Conservation (phyloP, 2,888 invertebrate species). For the Torymus aiolomorphi region DNA sequence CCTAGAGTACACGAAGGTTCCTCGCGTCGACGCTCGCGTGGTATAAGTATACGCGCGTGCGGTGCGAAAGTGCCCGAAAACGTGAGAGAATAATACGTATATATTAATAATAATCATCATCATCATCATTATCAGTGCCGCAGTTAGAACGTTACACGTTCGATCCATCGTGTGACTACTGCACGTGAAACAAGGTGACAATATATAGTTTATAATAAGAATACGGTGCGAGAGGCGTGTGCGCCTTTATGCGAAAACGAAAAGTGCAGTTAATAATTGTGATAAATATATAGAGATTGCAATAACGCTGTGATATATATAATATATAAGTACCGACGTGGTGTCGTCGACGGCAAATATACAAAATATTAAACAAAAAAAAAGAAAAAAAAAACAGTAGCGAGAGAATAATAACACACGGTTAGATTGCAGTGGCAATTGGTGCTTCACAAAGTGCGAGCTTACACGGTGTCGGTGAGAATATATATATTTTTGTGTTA, state of each 20-base stretch:
- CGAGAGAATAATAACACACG: constrained; percentile 9
- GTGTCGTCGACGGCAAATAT: too few relatives aligned
- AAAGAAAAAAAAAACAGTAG: background rate
- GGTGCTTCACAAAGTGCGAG: constrained; percentile 69
- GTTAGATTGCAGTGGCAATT: constrained; percentile 48
- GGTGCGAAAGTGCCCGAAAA: constrained; percentile 70
- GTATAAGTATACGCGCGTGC: constrained; percentile 56
- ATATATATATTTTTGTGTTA: constrained; percentile 3
- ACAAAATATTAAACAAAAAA: background rate
- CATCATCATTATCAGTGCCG: too few relatives aligned
- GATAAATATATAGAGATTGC: too few relatives aligned
- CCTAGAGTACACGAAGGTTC: background rate
- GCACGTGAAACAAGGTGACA: too few relatives aligned
- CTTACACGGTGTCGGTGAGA: constrained; percentile 59
- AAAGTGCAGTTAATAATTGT: too few relatives aligned
- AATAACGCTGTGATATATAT: too few relatives aligned
- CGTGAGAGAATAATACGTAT: constrained; percentile 49
- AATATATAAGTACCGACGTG: too few relatives aligned
- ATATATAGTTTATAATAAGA: too few relatives aligned
- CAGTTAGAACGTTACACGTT: too few relatives aligned
- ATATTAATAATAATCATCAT: constrained; percentile 3
- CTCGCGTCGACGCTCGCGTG: constrained; percentile 3
- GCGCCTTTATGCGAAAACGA: too few relatives aligned
- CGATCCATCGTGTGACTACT: too few relatives aligned
- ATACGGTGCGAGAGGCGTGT: too few relatives aligned